These are phyloP conservation scores for Xyliphius kryptos DNA, from an alignment of 2,113 vertebrate genomes.

Conservation along the genomic window DNA sequence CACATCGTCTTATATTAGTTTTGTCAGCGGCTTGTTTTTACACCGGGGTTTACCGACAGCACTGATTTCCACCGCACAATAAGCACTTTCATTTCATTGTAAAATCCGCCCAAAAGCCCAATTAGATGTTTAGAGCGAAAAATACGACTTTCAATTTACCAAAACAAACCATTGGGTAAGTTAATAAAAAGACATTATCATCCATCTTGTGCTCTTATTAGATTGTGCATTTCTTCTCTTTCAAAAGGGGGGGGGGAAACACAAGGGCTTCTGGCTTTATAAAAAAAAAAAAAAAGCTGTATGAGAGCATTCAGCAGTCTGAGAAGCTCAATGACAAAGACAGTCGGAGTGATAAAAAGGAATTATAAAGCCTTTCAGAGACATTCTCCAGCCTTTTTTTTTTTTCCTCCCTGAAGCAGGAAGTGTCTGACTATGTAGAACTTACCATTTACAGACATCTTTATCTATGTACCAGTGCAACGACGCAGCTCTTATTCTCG, in stretches of 20 bases:
- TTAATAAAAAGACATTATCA: conserved; percentile 52
- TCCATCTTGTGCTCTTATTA: conserved; percentile 50
- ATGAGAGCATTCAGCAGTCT: conserved; percentile 22
- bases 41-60: conserved; percentile 33
- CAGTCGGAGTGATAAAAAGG: conserved; percentile 31
- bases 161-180: conserved; percentile 49
- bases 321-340: conserved; percentile 22
- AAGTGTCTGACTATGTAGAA: conserved; percentile 11
- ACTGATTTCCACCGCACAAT: conserved; percentile 31
- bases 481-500: conserved; percentile 15
- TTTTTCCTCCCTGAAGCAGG: conserved; percentile 2
- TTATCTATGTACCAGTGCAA: conserved; percentile 10
- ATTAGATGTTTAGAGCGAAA: conserved; percentile 50
- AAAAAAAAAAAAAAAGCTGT: conserved; percentile 22
- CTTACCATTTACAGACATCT: conserved; percentile 9
- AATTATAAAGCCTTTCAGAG: conserved; percentile 26
- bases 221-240: conserved; percentile 47
- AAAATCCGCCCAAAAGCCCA: conserved; percentile 42
- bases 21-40: conserved; percentile 32
- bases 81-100: conserved; percentile 35
- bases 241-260: conserved; percentile 47
- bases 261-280: conserved; percentile 41
- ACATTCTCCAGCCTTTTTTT: conserved; percentile 21
- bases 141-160: conserved; percentile 50
- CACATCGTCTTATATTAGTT: conserved; percentile 33